phyloP scores from a whole-genome alignment of 2,888 invertebrate genomes.

The Thysanoteuthis rhombus region DNA sequence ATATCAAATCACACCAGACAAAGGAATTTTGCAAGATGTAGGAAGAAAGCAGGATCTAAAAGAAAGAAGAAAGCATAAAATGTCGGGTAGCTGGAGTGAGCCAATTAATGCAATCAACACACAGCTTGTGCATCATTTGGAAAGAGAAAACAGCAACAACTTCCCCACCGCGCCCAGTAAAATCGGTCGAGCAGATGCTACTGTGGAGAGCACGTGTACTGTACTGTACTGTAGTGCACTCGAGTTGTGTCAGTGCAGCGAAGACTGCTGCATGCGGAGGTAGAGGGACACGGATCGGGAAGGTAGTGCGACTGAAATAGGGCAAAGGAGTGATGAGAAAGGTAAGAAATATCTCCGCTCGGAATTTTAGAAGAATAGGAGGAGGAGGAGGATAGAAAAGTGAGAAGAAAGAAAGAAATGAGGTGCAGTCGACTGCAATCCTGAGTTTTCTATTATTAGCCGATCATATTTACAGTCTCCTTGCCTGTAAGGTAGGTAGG shows the following conservation, averaged over 20 bases:
- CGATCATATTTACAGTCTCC: background rate
- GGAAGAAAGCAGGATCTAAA: background rate
- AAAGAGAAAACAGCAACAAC: background rate
- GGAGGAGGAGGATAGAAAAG: background rate
- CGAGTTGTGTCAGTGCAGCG: background rate
- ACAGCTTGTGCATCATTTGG: background rate
- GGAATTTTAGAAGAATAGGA: background rate
- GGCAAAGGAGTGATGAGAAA: background rate
- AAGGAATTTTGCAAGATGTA: background rate
- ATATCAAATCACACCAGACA: background rate
- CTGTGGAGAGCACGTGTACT: background rate
- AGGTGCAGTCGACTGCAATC: background rate
- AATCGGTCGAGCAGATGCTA: background rate
- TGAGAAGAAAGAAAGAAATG: background rate
- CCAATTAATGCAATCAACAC: background rate
- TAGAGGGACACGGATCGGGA: background rate
- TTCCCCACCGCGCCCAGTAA: background rate
- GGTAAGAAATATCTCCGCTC: background rate
- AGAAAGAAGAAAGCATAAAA: background rate
- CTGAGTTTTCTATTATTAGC: background rate
- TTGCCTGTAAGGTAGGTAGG: background rate
- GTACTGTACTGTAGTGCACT: background rate
- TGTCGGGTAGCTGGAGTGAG: background rate
- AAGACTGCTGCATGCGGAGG: background rate
- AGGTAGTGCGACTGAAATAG: background rate